Percentiles rank a stretch among this genome's conserved stretches.
Conservation (phyloP, 2,113 vertebrate genomes). For the Oplegnathus fasciatus region DNA sequence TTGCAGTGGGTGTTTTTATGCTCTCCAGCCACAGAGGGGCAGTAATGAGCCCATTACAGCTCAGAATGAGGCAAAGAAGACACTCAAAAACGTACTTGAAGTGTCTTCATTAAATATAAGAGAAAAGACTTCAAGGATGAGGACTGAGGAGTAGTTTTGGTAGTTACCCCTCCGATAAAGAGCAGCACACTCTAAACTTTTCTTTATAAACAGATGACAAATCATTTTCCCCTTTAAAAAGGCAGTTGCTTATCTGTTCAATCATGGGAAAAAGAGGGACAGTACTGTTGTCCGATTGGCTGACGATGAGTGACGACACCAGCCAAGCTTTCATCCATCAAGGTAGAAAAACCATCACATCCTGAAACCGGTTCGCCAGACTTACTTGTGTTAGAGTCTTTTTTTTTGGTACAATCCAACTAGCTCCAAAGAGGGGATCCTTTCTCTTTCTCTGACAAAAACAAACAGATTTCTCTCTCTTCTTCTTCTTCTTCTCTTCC, state of each 20-base stretch:
- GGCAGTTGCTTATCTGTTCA: not conserved
- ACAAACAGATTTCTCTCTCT: not conserved
- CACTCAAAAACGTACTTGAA: not conserved
- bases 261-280: not conserved
- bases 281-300: not conserved
- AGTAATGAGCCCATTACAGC: not conserved
- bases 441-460: not conserved
- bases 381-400: too few species aligned
- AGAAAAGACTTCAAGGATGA: not conserved
- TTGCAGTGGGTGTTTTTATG: not conserved
- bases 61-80: too few species aligned
- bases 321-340: not conserved
- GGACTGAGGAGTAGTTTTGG: not conserved
- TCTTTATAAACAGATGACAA: not conserved
- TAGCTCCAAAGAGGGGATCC: not conserved
- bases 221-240: not conserved
- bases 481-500: not conserved
- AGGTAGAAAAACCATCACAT: not conserved
- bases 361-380: not conserved
- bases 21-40: not conserved
- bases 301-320: not conserved
- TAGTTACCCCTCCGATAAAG: not conserved
- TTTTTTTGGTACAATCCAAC: conserved; percentile 39
- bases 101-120: not conserved
- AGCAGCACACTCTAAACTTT: not conserved